A percentile compares a stretch with the other conserved stretches of the same genome.
phyloP scores from a whole-genome alignment of 2,113 vertebrate species.

The Ammodytes marinus region DNA sequence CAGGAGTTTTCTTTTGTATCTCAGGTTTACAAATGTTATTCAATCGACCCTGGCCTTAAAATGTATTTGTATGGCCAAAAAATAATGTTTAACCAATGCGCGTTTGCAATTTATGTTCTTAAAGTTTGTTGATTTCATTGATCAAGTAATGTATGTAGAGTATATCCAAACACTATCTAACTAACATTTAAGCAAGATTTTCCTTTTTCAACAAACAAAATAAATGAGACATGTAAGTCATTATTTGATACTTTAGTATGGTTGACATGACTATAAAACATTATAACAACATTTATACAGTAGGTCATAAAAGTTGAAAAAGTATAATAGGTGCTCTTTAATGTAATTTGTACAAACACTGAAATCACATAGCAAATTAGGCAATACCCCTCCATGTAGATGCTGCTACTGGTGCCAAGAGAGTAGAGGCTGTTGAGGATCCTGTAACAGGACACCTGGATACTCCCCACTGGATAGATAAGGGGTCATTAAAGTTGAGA shows the following conservation, averaged over 20 bases:
- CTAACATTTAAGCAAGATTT: neutral
- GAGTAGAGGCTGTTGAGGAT: slow-evolving; percentile 93
- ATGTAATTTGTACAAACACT: neutral
- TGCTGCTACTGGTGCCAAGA: slow-evolving; percentile 91
- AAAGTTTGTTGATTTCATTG: neutral
- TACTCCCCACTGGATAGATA: slow-evolving; percentile 88
- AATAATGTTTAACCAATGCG: neutral
- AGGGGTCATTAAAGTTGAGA: slow-evolving; percentile 17
- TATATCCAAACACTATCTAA: neutral
- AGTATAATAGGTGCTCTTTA: neutral
- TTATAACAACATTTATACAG: no score
- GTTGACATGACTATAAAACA: no score
- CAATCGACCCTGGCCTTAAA: neutral
- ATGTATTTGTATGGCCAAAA: neutral
- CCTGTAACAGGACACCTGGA: slow-evolving; percentile 93
- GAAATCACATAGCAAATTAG: neutral
- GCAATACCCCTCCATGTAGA: slow-evolving; percentile 92
- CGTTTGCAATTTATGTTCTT: neutral
- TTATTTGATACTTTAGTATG: no score
- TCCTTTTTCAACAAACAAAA: neutral
- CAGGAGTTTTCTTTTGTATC: neutral
- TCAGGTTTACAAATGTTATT: neutral
- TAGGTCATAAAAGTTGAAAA: neutral
- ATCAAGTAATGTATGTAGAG: neutral
- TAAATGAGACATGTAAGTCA: neutral